Evolutionary conservation across 1,140 invertebrate genomes (phyloP).

Genomic region (Drosophila parabipectinata): DNA sequence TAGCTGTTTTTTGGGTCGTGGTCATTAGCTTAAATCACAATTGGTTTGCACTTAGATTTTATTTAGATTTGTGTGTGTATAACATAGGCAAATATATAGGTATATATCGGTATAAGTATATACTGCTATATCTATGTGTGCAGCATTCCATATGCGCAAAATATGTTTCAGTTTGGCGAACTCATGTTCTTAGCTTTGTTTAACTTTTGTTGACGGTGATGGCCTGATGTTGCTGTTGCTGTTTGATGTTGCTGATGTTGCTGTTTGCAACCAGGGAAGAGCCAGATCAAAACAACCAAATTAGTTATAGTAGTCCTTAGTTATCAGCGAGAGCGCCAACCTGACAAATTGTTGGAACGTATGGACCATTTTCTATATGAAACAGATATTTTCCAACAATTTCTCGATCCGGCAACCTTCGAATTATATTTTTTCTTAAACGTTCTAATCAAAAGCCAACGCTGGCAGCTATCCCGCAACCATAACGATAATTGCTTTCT

Average conservation of each 20-base stretch:
- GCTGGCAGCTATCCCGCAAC: neutral
- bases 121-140: slow-evolving; percentile 33
- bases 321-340: neutral
- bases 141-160: slow-evolving; percentile 76
- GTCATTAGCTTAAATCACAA: slow-evolving; percentile 73
- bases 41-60: slow-evolving; percentile 63
- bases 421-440: neutral
- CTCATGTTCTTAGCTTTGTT: slow-evolving; percentile 26
- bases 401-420: neutral
- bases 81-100: slow-evolving; percentile 50
- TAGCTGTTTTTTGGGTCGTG: slow-evolving; percentile 28
- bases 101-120: slow-evolving; percentile 27
- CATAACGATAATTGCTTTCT: neutral
- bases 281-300: neutral
- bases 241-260: slow-evolving; percentile 6
- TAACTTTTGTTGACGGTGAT: slow-evolving; percentile 35
- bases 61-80: slow-evolving; percentile 61
- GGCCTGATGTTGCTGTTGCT: slow-evolving; percentile 31
- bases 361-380: neutral
- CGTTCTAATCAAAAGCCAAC: neutral
- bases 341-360: slow-evolving; percentile 1
- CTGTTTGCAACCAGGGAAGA: slow-evolving; percentile 2
- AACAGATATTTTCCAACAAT: neutral
- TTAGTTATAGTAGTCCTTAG: neutral
- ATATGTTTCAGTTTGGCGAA: slow-evolving; percentile 26